Base-by-base conservation (phyloP, 2,888 invertebrate genomes). In the Electrophaes corylata region DNA sequence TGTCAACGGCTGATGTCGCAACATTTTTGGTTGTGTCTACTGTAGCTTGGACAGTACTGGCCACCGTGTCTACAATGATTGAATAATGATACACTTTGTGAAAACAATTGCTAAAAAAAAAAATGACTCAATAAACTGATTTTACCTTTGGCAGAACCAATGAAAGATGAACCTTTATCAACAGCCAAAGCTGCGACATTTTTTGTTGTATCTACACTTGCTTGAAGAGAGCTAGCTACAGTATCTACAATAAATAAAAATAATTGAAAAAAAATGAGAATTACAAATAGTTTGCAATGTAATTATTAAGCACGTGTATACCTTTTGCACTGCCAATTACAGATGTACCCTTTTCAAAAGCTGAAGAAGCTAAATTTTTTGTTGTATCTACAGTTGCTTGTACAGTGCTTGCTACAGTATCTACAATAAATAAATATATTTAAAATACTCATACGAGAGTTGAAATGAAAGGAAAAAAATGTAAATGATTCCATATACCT, bases 11-110 rank as follows among this genome's bases (percentile, higher is more conserved):
- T 14, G 81, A 67, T 11, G 79, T 71, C 4, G 84, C 78, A 29
- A 73, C 71, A 66, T 73, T 79, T 66, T 81, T 83, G 14, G 81
- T 79, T 8, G 81, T 78, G 60, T 81, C 83, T 67, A 86, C 75
- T 20, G 80, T 78, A 26, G 71, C 61, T 46, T 74, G 66, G 16
- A 72, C 73, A 23, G 83, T 80, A 53, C 70, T 79, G 40, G 77
- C 62, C 60, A 83, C 75, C 1, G 81, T 76, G 61, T 83, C 84
- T 84, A 83, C 14, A 37, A 57, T 39, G 19, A 47, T 48, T 33
- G 4, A 3, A 3, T 2, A 23, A 23, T 23, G 23, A 3, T 23
- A 23, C 3, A n/a, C n/a, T n/a, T n/a, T n/a, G n/a, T 23, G 23
- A 11, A 46, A 8, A 2, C 33, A 41, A 19, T n/a, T 16, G 19